A percentile compares a stretch with the other conserved stretches of the same genome.
phyloP scores from a whole-genome alignment of 1,140 invertebrate species.

The Agrypnia vestita region DNA sequence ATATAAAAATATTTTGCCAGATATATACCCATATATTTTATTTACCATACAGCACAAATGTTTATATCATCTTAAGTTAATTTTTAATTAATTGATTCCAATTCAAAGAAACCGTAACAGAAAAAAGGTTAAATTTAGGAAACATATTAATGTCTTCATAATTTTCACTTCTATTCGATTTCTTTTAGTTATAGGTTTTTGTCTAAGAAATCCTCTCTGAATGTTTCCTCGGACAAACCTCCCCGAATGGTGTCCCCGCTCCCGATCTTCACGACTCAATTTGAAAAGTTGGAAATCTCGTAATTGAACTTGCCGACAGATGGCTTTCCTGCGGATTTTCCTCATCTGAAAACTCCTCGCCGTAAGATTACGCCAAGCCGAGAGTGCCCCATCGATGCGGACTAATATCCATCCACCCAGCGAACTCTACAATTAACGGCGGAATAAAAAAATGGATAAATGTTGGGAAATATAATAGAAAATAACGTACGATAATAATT shows the following conservation, averaged over 20 bases:
- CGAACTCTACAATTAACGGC: conserved; percentile 37
- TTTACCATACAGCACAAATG: too few species aligned
- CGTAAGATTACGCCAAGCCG: conserved; percentile 50
- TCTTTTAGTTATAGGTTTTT: too few species aligned
- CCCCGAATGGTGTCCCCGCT: not conserved
- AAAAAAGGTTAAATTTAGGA: too few species aligned
- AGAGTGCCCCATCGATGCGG: conserved; percentile 50
- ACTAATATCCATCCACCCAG: conserved; percentile 54
- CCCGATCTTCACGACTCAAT: conserved; percentile 48
- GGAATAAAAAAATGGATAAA: not conserved
- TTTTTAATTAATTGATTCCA: too few species aligned
- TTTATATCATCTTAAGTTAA: too few species aligned
- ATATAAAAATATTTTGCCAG: too few species aligned
- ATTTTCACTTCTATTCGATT: too few species aligned
- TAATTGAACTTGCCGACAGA: conserved; percentile 59
- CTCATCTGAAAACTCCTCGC: not conserved
- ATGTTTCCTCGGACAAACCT: not conserved
- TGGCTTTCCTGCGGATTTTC: conserved; percentile 54
- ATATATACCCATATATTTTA: too few species aligned
- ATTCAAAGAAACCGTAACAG: too few species aligned
- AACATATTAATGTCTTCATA: too few species aligned
- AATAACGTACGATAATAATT: not conserved
- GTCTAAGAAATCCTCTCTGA: too few species aligned
- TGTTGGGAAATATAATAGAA: conserved; percentile 24
- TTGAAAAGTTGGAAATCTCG: conserved; percentile 58